These are phyloP conservation scores for Cyphomyrmex costatus DNA, from an alignment of 1,140 invertebrate genomes.

Conservation along the genomic window DNA sequence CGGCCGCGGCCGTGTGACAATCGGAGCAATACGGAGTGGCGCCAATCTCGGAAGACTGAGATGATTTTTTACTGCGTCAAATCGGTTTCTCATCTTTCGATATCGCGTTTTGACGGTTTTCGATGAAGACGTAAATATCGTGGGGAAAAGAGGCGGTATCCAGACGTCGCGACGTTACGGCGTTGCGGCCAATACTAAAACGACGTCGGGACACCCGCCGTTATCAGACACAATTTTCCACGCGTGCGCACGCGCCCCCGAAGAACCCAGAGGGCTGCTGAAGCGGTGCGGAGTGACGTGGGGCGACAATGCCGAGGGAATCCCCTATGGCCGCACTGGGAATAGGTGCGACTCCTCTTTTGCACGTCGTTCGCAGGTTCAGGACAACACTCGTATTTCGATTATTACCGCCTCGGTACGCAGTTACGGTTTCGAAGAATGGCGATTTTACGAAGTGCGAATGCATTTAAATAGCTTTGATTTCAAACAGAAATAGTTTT, in stretches of 20 bases:
- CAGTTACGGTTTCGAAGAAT: background rate
- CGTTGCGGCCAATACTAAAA: slow-evolving; percentile 79
- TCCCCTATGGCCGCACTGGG: slow-evolving; percentile 66
- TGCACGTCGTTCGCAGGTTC: slow-evolving; percentile 34
- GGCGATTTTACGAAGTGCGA: slow-evolving; percentile 8
- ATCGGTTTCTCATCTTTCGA: slow-evolving; percentile 45
- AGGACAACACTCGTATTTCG: slow-evolving; percentile 9
- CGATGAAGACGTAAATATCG: slow-evolving; percentile 11
- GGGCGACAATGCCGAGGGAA: slow-evolving; percentile 53
- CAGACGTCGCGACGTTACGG: slow-evolving; percentile 75
- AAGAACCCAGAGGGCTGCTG: slow-evolving; percentile 36
- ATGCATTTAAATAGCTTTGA: slow-evolving; percentile 6
- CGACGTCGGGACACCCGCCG: slow-evolving; percentile 69
- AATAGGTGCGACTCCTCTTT: slow-evolving; percentile 74
- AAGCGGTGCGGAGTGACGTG: slow-evolving; percentile 21
- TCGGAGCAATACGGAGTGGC: background rate
- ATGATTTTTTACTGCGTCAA: background rate
- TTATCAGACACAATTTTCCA: slow-evolving; percentile 78
- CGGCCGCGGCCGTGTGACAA: slow-evolving; percentile 6
- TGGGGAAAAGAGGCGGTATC: background rate
- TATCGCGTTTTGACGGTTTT: slow-evolving; percentile 23
- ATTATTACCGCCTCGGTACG: slow-evolving; percentile 55
- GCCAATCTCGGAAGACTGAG: background rate
- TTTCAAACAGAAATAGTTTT: background rate
- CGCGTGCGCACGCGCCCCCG: slow-evolving; percentile 72